These are phyloP conservation scores for Adelges cooleyi DNA, from an alignment of 1,140 invertebrate genomes.

Conservation along the genomic window DNA sequence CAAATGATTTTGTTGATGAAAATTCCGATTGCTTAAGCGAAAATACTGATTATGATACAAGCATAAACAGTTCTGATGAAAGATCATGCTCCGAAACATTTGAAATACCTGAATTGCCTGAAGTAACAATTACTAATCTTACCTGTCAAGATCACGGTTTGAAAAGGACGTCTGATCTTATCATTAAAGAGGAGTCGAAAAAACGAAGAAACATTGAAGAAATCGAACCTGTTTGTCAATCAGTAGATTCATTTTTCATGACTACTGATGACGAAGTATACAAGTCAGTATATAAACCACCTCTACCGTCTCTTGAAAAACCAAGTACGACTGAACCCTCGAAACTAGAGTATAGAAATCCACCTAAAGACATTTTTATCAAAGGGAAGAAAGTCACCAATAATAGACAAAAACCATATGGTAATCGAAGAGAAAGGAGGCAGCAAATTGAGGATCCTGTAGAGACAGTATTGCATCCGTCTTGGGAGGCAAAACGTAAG, in stretches of 20 bases:
- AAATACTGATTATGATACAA: too few relatives aligned
- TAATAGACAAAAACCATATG: constrained; percentile 8
- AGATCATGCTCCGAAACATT: too few relatives aligned
- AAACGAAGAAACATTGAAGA: constrained; percentile 29
- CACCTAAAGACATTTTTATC: constrained; percentile 40
- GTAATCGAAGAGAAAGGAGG: constrained; percentile 25
- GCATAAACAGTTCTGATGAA: too few relatives aligned
- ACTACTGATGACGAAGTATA: constrained; percentile 46
- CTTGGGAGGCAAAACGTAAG: constrained; percentile 48
- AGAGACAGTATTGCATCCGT: constrained; percentile 43
- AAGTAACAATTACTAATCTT: too few relatives aligned
- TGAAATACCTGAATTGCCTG: too few relatives aligned
- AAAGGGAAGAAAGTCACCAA: constrained; percentile 28
- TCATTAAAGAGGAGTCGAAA: too few relatives aligned
- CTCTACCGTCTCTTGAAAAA: constrained; percentile 31
- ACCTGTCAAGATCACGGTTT: too few relatives aligned
- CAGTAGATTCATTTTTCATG: constrained; percentile 47
- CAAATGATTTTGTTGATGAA: too few relatives aligned
- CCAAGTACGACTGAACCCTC: constrained; percentile 36
- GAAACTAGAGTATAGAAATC: constrained; percentile 39
- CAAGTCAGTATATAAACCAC: constrained; percentile 42
- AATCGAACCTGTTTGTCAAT: constrained; percentile 31
- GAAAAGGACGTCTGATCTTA: too few relatives aligned
- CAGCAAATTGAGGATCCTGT: constrained; percentile 1
- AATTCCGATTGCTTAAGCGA: too few relatives aligned